Evolutionary conservation across 2,113 vertebrate genomes (phyloP).

Genomic region (Pedionomus torquatus): DNA sequence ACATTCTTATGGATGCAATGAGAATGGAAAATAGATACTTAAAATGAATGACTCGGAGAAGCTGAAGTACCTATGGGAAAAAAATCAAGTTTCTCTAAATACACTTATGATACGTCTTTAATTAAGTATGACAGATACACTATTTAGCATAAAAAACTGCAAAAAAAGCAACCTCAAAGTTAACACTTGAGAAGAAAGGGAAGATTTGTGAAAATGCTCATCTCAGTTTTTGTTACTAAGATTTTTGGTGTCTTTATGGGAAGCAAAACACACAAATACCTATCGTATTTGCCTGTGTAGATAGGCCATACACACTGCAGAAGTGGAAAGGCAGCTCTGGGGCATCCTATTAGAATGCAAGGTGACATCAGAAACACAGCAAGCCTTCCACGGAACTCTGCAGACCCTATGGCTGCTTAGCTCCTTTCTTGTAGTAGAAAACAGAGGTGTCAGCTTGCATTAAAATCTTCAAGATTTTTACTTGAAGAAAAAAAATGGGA

Average conservation of each 20-base stretch:
- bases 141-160: not conserved
- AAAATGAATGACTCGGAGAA: not conserved
- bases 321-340: not conserved
- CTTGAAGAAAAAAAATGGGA: not conserved
- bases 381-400: not conserved
- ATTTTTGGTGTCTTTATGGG: not conserved
- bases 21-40: not conserved
- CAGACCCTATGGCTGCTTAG: not conserved
- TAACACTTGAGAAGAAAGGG: not conserved
- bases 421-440: not conserved
- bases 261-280: not conserved
- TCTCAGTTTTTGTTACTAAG: not conserved
- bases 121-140: not conserved
- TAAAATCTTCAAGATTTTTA: not conserved
- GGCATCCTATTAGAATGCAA: not conserved
- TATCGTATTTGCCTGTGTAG: not conserved
- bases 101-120: not conserved
- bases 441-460: not conserved
- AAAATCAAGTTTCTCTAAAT: not conserved
- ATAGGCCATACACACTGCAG: not conserved
- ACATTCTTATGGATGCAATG: not conserved
- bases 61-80: not conserved
- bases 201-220: not conserved
- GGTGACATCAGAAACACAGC: not conserved
- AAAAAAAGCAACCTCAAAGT: not conserved